These are phyloP conservation scores for Limnephilus rhombicus DNA, from an alignment of 2,888 invertebrate genomes.

Conservation along the genomic window DNA sequence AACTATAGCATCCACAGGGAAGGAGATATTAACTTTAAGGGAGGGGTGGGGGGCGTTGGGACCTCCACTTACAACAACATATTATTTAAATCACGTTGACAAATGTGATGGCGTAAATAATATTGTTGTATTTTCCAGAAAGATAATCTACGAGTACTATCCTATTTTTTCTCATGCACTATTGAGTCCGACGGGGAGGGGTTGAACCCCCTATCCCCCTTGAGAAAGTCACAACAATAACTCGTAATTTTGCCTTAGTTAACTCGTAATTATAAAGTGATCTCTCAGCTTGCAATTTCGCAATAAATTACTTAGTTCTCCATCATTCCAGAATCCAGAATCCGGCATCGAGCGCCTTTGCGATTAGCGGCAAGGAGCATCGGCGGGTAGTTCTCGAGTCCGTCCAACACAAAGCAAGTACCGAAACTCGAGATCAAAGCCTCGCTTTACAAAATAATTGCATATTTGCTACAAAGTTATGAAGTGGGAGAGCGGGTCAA, in stretches of 20 bases:
- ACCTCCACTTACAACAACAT: too few relatives aligned
- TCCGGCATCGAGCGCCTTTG: background rate
- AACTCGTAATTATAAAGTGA: background rate
- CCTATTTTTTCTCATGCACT: too few relatives aligned
- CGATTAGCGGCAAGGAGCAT: conserved; percentile 9
- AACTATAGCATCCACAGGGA: too few relatives aligned
- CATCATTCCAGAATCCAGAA: background rate
- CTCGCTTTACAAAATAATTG: conserved; percentile 39
- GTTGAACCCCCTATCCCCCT: too few relatives aligned
- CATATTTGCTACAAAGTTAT: conserved; percentile 54
- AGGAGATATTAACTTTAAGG: too few relatives aligned
- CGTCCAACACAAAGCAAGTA: conserved; percentile 31
- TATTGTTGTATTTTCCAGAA: too few relatives aligned
- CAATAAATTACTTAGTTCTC: background rate
- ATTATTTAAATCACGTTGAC: too few relatives aligned
- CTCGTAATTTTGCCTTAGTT: background rate
- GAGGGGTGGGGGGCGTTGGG: too few relatives aligned
- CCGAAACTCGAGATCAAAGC: conserved; percentile 30
- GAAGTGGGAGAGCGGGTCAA: conserved; percentile 45
- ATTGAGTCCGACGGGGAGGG: too few relatives aligned
- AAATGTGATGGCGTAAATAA: too few relatives aligned
- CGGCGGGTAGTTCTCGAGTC: background rate
- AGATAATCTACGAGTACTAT: too few relatives aligned
- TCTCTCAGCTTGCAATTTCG: background rate
- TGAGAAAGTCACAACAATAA: background rate